These are phyloP conservation scores for Cataglyphis hispanica DNA, from an alignment of 1,140 invertebrate genomes.

Conservation along the genomic window DNA sequence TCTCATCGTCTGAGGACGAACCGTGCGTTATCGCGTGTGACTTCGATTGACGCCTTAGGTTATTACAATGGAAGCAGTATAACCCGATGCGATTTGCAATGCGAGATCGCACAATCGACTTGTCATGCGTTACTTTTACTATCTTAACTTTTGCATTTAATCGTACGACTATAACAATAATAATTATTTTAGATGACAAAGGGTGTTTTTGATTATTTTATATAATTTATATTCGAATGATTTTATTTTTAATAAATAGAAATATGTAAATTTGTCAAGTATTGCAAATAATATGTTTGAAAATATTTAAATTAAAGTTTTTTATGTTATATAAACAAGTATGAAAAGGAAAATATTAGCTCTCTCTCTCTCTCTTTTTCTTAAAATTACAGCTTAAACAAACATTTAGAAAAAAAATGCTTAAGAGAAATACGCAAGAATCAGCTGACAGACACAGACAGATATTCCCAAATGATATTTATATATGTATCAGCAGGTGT, in stretches of 20 bases:
- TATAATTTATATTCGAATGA: neutral
- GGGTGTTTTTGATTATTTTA: neutral
- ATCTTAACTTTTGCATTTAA: neutral
- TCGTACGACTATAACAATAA: neutral
- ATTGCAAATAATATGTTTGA: neutral
- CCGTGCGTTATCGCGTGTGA: constrained; percentile 32
- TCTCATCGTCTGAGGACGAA: neutral
- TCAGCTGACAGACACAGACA: constrained; percentile 64
- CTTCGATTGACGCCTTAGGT: constrained; percentile 45
- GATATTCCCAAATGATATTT: constrained; percentile 63
- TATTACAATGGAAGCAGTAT: constrained; percentile 28
- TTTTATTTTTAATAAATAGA: neutral
- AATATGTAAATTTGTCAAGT: neutral
- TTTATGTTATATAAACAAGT: neutral
- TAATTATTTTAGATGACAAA: neutral
- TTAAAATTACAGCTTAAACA: constrained; percentile 12
- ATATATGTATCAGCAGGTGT: constrained; percentile 12
- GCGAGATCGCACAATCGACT: neutral
- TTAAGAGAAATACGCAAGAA: neutral
- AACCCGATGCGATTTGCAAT: constrained; percentile 13
- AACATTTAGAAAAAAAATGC: neutral
- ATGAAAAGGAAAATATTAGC: neutral
- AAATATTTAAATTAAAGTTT: neutral
- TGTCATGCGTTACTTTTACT: neutral
- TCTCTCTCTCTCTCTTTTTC: too few species aligned